phyloP scores from a whole-genome alignment of 2,888 invertebrate species.

The Phragmatobia fuliginosa region DNA sequence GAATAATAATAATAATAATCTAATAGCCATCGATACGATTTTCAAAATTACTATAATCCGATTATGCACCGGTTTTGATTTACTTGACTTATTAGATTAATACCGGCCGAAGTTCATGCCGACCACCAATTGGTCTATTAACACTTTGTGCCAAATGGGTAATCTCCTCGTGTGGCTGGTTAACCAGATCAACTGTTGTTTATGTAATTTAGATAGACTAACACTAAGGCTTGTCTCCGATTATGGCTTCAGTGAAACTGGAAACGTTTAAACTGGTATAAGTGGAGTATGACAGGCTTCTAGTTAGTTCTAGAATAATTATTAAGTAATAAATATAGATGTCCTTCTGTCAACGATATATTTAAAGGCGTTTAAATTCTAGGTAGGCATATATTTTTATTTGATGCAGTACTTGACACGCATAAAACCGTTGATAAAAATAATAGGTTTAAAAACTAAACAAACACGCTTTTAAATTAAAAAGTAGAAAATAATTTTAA shows the following conservation, averaged over 20 bases:
- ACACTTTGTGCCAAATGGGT: constrained; percentile 21
- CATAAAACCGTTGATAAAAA: too few species aligned
- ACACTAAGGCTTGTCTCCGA: constrained; percentile 3
- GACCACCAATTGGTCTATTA: constrained; percentile 16
- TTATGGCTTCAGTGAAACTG: constrained; percentile 1
- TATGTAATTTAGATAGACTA: constrained; percentile 13
- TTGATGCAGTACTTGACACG: background rate
- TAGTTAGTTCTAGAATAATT: background rate
- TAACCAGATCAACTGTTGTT: constrained; percentile 23
- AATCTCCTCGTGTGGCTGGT: constrained; percentile 38
- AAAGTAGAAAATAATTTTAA: too few species aligned
- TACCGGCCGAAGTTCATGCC: constrained; percentile 28
- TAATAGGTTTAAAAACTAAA: too few species aligned
- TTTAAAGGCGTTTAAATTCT: background rate
- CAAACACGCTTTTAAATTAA: too few species aligned
- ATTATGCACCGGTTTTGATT: constrained; percentile 35
- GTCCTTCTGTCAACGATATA: background rate
- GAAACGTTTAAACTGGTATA: background rate
- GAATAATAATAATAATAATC: too few species aligned
- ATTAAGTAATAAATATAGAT: background rate
- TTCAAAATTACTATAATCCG: constrained; percentile 15
- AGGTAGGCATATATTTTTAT: background rate
- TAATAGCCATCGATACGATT: constrained; percentile 26
- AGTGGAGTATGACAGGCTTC: background rate
- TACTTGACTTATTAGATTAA: constrained; percentile 48